phyloP scores from a whole-genome alignment of 2,888 invertebrate genomes.

The Tiliacea aurago region DNA sequence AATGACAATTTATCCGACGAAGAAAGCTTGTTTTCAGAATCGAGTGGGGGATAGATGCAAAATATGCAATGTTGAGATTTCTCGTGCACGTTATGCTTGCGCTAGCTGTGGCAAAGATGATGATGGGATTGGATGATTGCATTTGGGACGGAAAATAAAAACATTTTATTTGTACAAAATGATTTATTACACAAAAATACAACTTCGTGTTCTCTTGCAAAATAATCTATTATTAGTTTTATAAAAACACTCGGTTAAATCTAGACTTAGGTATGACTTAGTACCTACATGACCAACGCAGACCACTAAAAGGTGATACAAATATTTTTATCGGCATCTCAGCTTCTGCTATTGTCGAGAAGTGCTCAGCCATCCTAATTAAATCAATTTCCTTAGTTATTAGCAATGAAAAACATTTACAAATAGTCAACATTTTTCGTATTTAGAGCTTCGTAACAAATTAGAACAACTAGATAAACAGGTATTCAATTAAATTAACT shows the following conservation, averaged over 20 bases:
- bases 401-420: neutral
- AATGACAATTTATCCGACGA: no score
- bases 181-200: conserved; percentile 13
- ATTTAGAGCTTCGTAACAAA: neutral
- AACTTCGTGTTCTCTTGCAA: neutral
- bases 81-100: no score
- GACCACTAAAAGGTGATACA: neutral
- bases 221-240: conserved; percentile 12
- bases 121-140: no score
- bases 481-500: neutral
- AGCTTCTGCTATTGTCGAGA: neutral
- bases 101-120: no score
- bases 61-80: no score
- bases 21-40: no score
- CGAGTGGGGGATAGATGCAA: no score
- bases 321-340: neutral
- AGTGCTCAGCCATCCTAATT: neutral
- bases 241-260: neutral
- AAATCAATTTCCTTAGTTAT: neutral
- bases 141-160: neutral
- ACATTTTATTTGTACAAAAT: conserved; percentile 4
- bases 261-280: neutral
- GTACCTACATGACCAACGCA: neutral
- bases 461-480: neutral
- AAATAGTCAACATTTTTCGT: conserved; percentile 7